Percentiles rank a stretch among this genome's conserved stretches.
These are phyloP conservation scores for Urocyon cinereoargenteus DNA, from an alignment of 2,797 vertebrate genomes.

Conservation along the genomic window DNA sequence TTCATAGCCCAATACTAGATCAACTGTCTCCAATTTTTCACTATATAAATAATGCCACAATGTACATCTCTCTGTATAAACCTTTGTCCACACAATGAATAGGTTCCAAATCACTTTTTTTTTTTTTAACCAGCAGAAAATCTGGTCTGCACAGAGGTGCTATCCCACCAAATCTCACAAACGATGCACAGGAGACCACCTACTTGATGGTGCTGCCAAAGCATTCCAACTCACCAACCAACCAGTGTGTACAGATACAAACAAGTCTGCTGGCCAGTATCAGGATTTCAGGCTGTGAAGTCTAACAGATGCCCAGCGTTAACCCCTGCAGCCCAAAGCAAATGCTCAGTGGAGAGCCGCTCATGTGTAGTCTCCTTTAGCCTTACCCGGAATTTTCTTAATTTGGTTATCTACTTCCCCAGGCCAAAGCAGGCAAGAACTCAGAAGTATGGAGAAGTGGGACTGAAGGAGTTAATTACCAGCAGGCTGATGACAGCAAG, in stretches of 20 bases:
- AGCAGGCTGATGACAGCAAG: not conserved
- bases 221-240: not conserved
- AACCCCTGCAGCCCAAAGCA: not conserved
- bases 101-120: not conserved
- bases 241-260: not conserved
- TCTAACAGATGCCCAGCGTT: not conserved
- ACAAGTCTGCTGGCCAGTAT: not conserved
- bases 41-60: slow-evolving; percentile 32
- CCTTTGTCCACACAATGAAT: not conserved
- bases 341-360: not conserved
- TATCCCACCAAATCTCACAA: not conserved
- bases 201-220: not conserved
- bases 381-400: not conserved
- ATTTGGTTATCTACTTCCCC: not conserved
- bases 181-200: not conserved
- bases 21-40: slow-evolving; percentile 9
- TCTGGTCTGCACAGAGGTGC: not conserved
- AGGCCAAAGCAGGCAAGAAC: not conserved
- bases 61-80: slow-evolving; percentile 47
- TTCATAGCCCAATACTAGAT: not conserved
- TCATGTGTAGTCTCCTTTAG: not conserved
- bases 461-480: not conserved
- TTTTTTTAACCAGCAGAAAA: not conserved
- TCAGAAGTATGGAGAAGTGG: not conserved
- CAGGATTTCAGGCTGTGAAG: not conserved